Base-by-base conservation (phyloP, 92 coral and sea anemone species). In the Parazoanthus atlanticus region DNA sequence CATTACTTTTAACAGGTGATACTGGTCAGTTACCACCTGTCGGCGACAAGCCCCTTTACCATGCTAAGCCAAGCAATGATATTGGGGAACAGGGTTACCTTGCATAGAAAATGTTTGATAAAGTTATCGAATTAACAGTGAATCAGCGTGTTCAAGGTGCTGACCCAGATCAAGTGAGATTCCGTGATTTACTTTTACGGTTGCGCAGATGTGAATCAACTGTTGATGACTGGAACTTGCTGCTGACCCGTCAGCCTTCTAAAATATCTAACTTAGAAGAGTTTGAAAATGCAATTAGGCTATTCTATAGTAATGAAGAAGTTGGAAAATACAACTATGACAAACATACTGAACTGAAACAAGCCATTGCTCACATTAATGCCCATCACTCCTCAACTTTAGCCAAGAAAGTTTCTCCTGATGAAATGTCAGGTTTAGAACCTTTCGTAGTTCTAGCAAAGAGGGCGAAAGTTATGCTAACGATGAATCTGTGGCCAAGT, bases 111-210 rank as follows among this genome's bases (percentile, higher is more conserved):
- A 84, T 84, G 87, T 84, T 67, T 58, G 26, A 28, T 8, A 84
- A 84, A 47, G 87, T 66, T 84, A 74, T 84, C 26, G 28, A 31
- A 66, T 28, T 66, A 19, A 52, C 87, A 31, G 87, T 56, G 8
- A 90, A 89, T 77, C 88, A 92, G 69, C 36, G 91, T 32, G 93
- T 92, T 19, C 94, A 92, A 64, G 94, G 93, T 31, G 9, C 91
- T 19, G 58, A 66, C 52, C 81, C 89, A 4, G 87, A 87, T n/a
- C 94, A 92, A 87, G 80, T 72, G 29, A 66, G 80, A 67, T 92
- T 92, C 64, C 77, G 91, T 47, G 81, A 81, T 19, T 90, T 92
- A 32, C 81, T 89, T 74, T 74, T 74, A 74, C 78, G 78, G 46
- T 33, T 74, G 47, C 47, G 47, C 46, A 74, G 32, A 32, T 32